Evolutionary conservation across 2,888 invertebrate species (phyloP).

Genomic region (Caenorhabditis drosophilae): DNA sequence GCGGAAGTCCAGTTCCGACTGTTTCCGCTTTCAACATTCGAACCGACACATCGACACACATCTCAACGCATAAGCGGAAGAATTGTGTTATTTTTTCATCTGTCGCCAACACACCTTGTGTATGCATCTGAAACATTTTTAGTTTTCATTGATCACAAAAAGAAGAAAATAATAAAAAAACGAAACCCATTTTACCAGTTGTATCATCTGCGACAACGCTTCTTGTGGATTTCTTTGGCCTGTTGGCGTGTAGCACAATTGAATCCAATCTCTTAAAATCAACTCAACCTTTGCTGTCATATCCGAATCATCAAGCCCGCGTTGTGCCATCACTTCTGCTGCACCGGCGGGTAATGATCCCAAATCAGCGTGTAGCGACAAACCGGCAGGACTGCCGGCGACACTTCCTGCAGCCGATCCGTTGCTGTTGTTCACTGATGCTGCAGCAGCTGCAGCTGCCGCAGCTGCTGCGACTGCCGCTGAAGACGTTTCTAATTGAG

Average conservation of each 20-base stretch:
- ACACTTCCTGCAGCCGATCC: not conserved
- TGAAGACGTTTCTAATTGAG: not conserved
- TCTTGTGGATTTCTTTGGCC: slow-evolving; percentile 73
- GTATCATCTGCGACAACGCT: slow-evolving; percentile 89
- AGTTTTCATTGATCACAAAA: slow-evolving; percentile 6
- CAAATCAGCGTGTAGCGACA: too few species aligned
- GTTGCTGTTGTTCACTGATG: slow-evolving; percentile 4
- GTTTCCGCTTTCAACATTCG: slow-evolving; percentile 71
- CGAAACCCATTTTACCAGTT: slow-evolving; percentile 46
- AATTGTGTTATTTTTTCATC: slow-evolving; percentile 96
- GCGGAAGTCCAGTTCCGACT: slow-evolving; percentile 24
- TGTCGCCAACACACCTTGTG: slow-evolving; percentile 91
- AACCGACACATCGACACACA: slow-evolving; percentile 93
- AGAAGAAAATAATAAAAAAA: not conserved
- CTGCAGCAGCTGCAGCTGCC: slow-evolving; percentile 15
- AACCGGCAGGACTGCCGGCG: not conserved
- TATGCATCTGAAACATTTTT: slow-evolving; percentile 79
- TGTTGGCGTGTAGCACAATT: slow-evolving; percentile 79
- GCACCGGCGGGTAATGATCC: too few species aligned
- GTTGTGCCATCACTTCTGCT: slow-evolving; percentile 1
- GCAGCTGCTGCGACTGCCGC: slow-evolving; percentile 8
- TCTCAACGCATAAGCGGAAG: slow-evolving; percentile 92
- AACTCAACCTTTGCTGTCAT: slow-evolving; percentile 77
- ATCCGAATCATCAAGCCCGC: slow-evolving; percentile 30
- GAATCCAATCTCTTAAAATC: slow-evolving; percentile 92